These are phyloP conservation scores for Pinctada fucata DNA, from an alignment of 2,888 invertebrate genomes.

Conservation along the genomic window DNA sequence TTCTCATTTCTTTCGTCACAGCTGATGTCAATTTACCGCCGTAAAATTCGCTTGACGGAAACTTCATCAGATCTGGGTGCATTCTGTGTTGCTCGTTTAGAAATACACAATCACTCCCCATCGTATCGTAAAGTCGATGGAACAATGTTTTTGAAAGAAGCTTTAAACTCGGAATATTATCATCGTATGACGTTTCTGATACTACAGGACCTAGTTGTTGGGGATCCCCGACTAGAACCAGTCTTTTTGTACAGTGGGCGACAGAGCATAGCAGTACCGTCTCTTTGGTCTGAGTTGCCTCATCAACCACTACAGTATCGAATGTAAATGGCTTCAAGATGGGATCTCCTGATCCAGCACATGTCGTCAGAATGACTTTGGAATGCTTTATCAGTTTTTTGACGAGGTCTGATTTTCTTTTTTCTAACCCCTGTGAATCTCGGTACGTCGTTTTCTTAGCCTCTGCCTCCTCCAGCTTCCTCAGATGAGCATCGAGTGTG, in stretches of 20 bases:
- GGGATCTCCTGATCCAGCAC: constrained; percentile 40
- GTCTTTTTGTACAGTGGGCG: constrained; percentile 36
- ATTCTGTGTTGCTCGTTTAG: constrained; percentile 45
- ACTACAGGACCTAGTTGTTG: constrained; percentile 42
- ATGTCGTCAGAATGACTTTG: constrained; percentile 40
- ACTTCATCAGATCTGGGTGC: constrained; percentile 40
- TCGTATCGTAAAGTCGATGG: constrained; percentile 28
- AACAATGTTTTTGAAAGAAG: constrained; percentile 36
- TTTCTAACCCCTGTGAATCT: not conserved
- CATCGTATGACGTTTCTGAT: not conserved
- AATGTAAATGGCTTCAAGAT: constrained; percentile 28
- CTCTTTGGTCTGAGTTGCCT: constrained; percentile 44
- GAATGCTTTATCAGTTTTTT: constrained; percentile 32
- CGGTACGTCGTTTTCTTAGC: constrained; percentile 19
- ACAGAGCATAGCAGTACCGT: constrained; percentile 43
- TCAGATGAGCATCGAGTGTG: constrained; percentile 38
- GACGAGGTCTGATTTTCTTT: constrained; percentile 29
- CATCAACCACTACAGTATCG: constrained; percentile 46
- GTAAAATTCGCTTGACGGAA: constrained; percentile 45
- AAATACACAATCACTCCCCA: not conserved
- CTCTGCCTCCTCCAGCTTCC: constrained; percentile 27
- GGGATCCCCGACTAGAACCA: constrained; percentile 46
- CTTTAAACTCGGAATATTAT: constrained; percentile 6
- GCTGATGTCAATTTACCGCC: constrained; percentile 30
- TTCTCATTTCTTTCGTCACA: not conserved